Percentiles rank a stretch among this genome's conserved stretches.
These are phyloP conservation scores for Phrynosoma platyrhinos DNA, from an alignment of 2,113 vertebrate genomes.

Conservation along the genomic window DNA sequence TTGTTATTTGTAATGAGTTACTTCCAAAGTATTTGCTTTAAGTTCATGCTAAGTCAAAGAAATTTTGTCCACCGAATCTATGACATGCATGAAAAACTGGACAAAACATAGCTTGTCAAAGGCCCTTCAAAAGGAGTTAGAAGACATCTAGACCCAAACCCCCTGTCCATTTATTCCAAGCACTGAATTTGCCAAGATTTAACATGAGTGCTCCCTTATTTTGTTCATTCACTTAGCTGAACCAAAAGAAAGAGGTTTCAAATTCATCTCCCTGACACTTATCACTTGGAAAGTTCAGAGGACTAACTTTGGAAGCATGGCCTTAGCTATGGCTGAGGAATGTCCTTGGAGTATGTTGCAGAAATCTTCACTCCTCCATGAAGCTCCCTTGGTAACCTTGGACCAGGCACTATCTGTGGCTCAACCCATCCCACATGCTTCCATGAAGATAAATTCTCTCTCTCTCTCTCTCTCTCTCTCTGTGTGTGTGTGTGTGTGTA, in stretches of 20 bases:
- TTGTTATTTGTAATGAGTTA: too few species aligned
- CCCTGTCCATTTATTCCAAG: too few species aligned
- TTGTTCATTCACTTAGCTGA: not conserved
- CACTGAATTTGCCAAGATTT: too few species aligned
- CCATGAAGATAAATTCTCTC: not conserved
- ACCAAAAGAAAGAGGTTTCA: not conserved
- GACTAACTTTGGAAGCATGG: not conserved
- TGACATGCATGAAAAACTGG: too few species aligned
- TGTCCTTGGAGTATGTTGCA: not conserved
- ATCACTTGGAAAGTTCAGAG: not conserved
- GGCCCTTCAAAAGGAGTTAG: too few species aligned
- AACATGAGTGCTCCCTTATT: not conserved
- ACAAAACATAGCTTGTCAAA: too few species aligned
- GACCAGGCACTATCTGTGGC: not conserved
- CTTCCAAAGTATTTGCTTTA: too few species aligned
- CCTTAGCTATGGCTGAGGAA: not conserved
- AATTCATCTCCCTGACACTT: not conserved
- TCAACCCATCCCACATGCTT: not conserved
- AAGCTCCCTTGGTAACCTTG: not conserved
- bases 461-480: too few species aligned
- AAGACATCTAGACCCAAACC: too few species aligned
- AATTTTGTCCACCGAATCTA: too few species aligned
- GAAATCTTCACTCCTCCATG: not conserved
- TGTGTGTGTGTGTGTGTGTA: not conserved
- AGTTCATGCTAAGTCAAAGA: too few species aligned